Conservation (phyloP, 1,140 invertebrate genomes). For the Drosophila ambigua region DNA sequence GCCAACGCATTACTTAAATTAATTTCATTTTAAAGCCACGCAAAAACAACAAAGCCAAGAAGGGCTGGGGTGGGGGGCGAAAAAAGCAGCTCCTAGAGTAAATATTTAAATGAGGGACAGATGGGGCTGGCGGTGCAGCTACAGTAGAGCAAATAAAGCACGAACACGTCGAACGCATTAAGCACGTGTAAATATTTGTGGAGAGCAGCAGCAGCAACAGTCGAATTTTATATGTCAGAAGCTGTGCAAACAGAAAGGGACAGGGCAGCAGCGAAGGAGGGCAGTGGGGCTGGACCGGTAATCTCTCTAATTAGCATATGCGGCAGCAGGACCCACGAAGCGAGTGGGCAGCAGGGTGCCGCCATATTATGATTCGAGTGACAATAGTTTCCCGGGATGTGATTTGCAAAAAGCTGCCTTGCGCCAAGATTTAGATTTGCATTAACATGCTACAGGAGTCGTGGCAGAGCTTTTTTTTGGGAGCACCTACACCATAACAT, state of each 20-base stretch:
- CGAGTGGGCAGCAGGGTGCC: neutral
- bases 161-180: constrained; percentile 80
- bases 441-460: no score
- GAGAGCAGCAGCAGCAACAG: constrained; percentile 7
- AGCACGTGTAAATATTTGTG: constrained; percentile 79
- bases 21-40: constrained; percentile 67
- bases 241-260: constrained; percentile 51
- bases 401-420: no score
- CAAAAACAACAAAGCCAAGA: constrained; percentile 38
- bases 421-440: no score
- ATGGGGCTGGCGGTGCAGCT: constrained; percentile 28
- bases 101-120: constrained; percentile 75
- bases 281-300: neutral
- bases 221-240: constrained; percentile 61
- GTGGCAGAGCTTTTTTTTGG: no score
- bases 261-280: neutral
- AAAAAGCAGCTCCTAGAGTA: constrained; percentile 42
- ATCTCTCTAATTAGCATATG: constrained; percentile 40
- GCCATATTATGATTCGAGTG: neutral
- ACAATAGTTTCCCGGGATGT: no score
- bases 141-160: constrained; percentile 54
- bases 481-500: no score
- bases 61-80: constrained; percentile 2
- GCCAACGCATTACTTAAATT: constrained; percentile 78
- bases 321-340: neutral